These are phyloP conservation scores for Chrysaora quinquecirrha DNA, from an alignment of 30 jellyfish, hydroid and myxozoan genomes.

Conservation along the genomic window DNA sequence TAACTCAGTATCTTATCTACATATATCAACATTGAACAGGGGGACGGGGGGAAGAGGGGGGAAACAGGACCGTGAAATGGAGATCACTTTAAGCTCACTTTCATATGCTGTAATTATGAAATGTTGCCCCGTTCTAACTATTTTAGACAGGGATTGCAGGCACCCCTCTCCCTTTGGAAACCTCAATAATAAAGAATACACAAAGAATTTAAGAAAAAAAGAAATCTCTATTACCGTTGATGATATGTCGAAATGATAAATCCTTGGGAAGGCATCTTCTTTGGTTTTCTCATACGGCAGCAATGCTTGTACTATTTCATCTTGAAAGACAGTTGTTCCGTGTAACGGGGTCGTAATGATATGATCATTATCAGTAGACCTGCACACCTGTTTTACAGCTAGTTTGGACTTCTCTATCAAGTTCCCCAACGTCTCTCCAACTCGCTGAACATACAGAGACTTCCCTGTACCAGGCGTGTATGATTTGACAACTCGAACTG, in stretches of 20 bases:
- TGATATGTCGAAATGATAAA: slow-evolving; percentile 80
- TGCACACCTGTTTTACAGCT: slow-evolving; percentile 15
- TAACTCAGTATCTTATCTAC: too few species aligned
- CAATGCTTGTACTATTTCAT: slow-evolving; percentile 51
- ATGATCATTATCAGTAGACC: slow-evolving; percentile 23
- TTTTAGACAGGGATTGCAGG: too few species aligned
- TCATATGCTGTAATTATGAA: too few species aligned
- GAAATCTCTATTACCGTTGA: too few species aligned
- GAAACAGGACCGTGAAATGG: too few species aligned
- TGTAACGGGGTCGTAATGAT: slow-evolving; percentile 67
- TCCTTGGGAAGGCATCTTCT: slow-evolving; percentile 78
- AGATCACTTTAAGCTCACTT: too few species aligned
- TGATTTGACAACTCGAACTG: slow-evolving; percentile 74
- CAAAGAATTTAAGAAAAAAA: too few species aligned
- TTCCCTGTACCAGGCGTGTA: slow-evolving; percentile 76
- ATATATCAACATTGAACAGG: too few species aligned
- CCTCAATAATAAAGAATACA: too few species aligned
- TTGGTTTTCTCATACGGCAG: slow-evolving; percentile 48
- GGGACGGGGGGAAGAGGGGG: too few species aligned
- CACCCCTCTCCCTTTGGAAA: too few species aligned
- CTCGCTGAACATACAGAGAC: slow-evolving; percentile 35
- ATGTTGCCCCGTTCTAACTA: too few species aligned
- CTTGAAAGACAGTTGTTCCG: slow-evolving; percentile 59
- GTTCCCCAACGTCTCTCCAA: slow-evolving; percentile 32
- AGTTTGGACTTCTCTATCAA: slow-evolving; percentile 6